Evolutionary conservation across 2,888 invertebrate species (phyloP).

Genomic region (Catocala fraxini): DNA sequence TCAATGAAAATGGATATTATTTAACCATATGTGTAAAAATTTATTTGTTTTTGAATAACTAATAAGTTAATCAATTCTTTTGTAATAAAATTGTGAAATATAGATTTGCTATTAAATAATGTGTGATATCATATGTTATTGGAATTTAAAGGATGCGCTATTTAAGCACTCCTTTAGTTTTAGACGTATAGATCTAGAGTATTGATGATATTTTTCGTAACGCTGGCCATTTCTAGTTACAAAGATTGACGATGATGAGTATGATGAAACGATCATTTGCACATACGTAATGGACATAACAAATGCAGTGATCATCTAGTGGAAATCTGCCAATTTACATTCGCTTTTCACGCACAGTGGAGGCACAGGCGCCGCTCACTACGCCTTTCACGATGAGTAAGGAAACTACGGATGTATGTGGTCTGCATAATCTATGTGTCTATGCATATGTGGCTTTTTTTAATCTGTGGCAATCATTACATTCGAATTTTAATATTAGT

Average conservation of each 20-base stretch:
- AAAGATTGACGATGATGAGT: constrained; percentile 22
- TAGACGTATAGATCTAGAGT: no score
- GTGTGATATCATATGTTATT: constrained; percentile 8
- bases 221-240: constrained; percentile 4
- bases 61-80: constrained; percentile 26
- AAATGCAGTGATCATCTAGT: constrained; percentile 43
- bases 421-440: constrained; percentile 17
- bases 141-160: constrained; percentile 16
- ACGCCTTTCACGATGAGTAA: constrained; percentile 36
- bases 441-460: constrained; percentile 16
- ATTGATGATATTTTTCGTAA: neutral
- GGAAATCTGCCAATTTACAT: constrained; percentile 56
- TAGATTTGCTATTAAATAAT: constrained; percentile 16
- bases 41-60: constrained; percentile 32
- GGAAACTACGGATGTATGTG: constrained; percentile 35
- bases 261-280: constrained; percentile 36
- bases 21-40: constrained; percentile 15
- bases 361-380: constrained; percentile 34
- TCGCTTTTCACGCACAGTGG: constrained; percentile 50
- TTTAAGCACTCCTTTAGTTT: neutral
- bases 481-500: neutral
- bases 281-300: constrained; percentile 39
- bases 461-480: constrained; percentile 12
- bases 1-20: constrained; percentile 22
- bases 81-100: constrained; percentile 25